Base-by-base conservation (phyloP, 2,797 vertebrate species). In the Micrastur ruficollis region DNA sequence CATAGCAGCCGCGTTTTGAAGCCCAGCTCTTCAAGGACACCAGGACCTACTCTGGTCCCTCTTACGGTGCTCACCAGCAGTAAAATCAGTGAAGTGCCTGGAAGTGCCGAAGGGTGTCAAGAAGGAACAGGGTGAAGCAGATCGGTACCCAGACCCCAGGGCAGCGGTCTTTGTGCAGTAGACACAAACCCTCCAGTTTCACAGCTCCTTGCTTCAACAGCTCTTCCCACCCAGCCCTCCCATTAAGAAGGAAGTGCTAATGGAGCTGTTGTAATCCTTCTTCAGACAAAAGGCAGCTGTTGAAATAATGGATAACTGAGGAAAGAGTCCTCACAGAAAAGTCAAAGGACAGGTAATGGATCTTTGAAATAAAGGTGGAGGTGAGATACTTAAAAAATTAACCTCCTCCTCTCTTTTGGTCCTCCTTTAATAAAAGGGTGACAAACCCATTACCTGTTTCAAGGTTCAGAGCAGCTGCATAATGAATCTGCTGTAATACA, bases 371-470 rank as follows among this genome's bases (percentile, higher is more conserved):
- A 81, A 90, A 80, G 59, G 49, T 36, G 34, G 66, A 86, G 75
- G 81, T 75, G 55, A 89, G 36, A 50, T 66, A 72, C 49, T 92
- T 82, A 8, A 62, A 95, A 95, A 96, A 95, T 56, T 52, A 94
- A 81, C 82, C 65, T 93, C 16, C 50, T 83, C 42, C 14, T 93
- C 62, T 79, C 31, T 56, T 94, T 94, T 63, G 27, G 20, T 85
- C 71, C 92, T 59, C 56, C 38, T 94, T 90, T 46, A 85, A 93
- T 87, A 87, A 93, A 95, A 89, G 66, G 12, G 22, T 61, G 79
- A 93, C 80, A 96, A 94, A 96, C 81, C 70, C 40, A 90, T 94
- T 68, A 87, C 40, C 25, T 68, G 21, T 36, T 96, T 81, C 68
- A 93, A 91, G 50, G 76, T 76, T 96, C 86, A 93, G 61, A 91